Conservation (phyloP, 2,113 vertebrate species). For the Lophochroa leadbeateri region DNA sequence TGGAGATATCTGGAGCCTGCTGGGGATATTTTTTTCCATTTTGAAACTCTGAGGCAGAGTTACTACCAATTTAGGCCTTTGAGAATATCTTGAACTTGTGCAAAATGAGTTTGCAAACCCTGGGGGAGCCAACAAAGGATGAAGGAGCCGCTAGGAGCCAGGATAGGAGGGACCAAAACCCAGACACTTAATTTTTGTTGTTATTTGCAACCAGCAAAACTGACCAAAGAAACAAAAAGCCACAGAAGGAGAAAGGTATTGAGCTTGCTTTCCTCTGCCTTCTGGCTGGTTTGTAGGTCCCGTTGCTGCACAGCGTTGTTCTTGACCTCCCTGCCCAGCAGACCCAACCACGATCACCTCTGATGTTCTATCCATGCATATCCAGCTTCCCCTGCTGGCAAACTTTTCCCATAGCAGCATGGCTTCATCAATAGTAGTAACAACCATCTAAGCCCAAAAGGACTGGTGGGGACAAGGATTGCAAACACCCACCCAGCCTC, state of each 20-base stretch:
- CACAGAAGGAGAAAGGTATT: background rate
- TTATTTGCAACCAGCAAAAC: background rate
- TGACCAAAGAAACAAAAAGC: background rate
- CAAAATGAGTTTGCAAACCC: background rate
- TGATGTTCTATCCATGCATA: background rate
- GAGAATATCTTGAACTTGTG: background rate
- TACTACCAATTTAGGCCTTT: background rate
- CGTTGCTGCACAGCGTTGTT: background rate
- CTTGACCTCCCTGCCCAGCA: background rate
- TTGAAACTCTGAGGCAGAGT: background rate
- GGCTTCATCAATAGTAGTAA: background rate
- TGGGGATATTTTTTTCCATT: background rate
- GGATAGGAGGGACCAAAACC: background rate
- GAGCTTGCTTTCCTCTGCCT: background rate
- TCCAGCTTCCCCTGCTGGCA: background rate
- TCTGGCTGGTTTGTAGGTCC: background rate
- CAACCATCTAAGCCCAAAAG: background rate
- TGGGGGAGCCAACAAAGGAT: background rate
- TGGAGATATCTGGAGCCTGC: accelerated
- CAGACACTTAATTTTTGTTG: background rate
- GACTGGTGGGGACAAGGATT: accelerated
- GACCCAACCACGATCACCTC: background rate
- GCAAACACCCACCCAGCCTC: too few relatives aligned
- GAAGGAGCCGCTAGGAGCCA: background rate
- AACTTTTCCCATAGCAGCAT: background rate